Base-by-base conservation (phyloP, 2,797 vertebrate species). In the Myotis vivesi region DNA sequence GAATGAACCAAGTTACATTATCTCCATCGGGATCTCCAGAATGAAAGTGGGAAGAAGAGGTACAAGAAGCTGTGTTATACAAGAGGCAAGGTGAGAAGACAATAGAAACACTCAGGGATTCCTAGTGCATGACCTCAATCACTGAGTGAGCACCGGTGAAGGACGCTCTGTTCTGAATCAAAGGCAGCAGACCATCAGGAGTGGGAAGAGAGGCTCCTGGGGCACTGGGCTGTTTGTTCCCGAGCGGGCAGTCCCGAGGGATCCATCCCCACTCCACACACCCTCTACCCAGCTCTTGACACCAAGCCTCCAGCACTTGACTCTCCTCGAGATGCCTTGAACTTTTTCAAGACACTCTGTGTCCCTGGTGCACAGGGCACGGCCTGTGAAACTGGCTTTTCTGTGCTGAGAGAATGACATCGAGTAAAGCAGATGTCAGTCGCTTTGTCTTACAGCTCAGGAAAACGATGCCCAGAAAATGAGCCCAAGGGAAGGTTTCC, bases 111-210 rank as follows among this genome's bases (percentile, higher is more conserved):
- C 95, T 92, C 93, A 95, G 93, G 89, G 59, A 91, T 75, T 71
- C 93, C 95, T 95, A 82, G 75, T 62, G 72, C 11, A 38, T 92
- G 84, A 93, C 92, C 91, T 94, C 59, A 79, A 93, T 76, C 91
- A 76, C 94, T 97, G 96, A 97, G 73, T 68, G 89, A 97, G 92
- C 93, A 79, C n/a, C 6, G 33, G 77, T 90, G 89, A 97, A 97
- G 94, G 90, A 95, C 28, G 3, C 91, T 81, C 89, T 86, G 94
- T 97, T 95, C 89, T 92, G 89, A 94, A 87, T 77, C 92, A 95
- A 80, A 97, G 72, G 92, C 82, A 80, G 86, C 59, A 59, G 89
- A 72, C 33, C 68, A 82, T 80, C 30, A 75, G 51, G 51, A 57
- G 22, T 86, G 9, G 59, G 64, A 15, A 68, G 44, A 75, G 36